phyloP scores from a whole-genome alignment of 2,797 vertebrate species.

The Anas georgica region DNA sequence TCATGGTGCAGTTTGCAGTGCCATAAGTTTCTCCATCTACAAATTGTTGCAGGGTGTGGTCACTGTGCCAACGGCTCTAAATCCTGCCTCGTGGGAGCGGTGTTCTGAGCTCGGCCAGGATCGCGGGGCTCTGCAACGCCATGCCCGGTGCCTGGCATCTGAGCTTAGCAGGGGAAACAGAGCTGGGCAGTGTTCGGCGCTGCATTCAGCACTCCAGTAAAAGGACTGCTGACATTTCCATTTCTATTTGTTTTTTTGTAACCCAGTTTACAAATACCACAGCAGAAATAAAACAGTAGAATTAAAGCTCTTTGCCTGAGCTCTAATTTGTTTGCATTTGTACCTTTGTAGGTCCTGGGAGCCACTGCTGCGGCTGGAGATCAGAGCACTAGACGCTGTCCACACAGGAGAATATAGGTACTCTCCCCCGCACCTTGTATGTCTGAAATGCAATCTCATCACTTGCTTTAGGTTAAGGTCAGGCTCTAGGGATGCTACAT shows the following conservation, averaged over 20 bases:
- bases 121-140: accelerated
- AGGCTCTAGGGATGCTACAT: background rate
- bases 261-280: background rate
- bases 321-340: background rate
- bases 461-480: background rate
- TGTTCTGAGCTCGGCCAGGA: background rate
- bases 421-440: background rate
- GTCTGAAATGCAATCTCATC: background rate
- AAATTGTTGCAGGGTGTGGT: constrained; percentile 55
- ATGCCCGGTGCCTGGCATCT: background rate
- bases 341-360: background rate
- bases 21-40: constrained; percentile 40
- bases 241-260: background rate
- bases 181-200: background rate
- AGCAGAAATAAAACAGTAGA: background rate
- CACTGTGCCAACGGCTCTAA: background rate
- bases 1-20: constrained; percentile 47
- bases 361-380: background rate
- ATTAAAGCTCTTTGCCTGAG: background rate
- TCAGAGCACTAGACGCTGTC: background rate
- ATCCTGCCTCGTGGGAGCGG: constrained; percentile 2
- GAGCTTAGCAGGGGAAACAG: background rate
- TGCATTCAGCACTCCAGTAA: background rate
- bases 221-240: background rate
- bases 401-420: background rate